Conservation (phyloP, 2,113 vertebrate genomes). For the Ceyx cyanopectus region DNA sequence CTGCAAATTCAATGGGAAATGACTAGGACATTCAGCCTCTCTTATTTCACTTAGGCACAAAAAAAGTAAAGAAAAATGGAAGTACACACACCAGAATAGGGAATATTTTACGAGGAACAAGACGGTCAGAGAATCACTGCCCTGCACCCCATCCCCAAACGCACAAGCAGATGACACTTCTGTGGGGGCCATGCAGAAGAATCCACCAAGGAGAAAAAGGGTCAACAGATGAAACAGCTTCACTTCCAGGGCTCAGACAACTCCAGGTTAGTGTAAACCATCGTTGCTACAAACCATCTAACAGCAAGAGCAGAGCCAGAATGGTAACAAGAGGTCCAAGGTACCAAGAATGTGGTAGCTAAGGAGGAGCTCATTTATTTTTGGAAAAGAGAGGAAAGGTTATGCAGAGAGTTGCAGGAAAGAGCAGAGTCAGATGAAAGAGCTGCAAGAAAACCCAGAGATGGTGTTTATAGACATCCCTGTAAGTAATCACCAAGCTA, state of each 20-base stretch:
- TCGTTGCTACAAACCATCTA: not conserved
- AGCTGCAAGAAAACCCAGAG: constrained; percentile 12
- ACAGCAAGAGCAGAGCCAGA: constrained; percentile 10
- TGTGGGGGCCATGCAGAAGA: not conserved
- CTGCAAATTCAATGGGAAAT: not conserved
- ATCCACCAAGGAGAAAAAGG: not conserved
- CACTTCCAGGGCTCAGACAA: not conserved
- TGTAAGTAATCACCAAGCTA: not conserved
- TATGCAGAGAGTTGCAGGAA: constrained; percentile 27
- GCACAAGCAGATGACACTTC: not conserved
- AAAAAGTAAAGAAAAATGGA: not conserved
- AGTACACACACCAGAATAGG: not conserved
- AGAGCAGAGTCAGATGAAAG: not conserved
- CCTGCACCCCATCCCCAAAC: not conserved
- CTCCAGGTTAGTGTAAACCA: not conserved
- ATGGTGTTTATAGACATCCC: constrained; percentile 24
- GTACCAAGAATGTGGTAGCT: not conserved
- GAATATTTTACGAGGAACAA: not conserved
- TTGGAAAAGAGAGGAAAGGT: constrained; percentile 24
- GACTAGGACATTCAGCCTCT: not conserved
- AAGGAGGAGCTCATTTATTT: constrained; percentile 3
- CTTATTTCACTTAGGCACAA: not conserved
- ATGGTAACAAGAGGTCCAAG: not conserved
- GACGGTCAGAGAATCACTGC: not conserved
- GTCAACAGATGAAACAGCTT: not conserved